Evolutionary conservation across 2,113 vertebrate genomes (phyloP), one percentile per base, ranked within the genome.

Genomic region (Geothlypis trichas): DNA sequence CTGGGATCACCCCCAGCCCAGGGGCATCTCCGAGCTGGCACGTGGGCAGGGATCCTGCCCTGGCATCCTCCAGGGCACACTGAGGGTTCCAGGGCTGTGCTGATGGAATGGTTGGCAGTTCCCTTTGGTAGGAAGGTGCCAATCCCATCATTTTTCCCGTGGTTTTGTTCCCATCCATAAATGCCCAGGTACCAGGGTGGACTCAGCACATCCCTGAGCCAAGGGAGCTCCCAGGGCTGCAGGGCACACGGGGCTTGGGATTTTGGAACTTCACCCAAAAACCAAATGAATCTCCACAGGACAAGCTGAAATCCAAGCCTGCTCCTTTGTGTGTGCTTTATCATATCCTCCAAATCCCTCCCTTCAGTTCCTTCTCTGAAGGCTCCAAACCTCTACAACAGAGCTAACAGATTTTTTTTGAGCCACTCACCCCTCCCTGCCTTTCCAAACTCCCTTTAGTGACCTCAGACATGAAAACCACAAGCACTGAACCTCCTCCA

Each of bases 381-480:
- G 30, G 26, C 31, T 74, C 33, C 33, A 52, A 4, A 28, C 24
- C 30, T 33, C 37, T 15, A 3, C 46, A 74, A 8, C 0, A 0
- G 52, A 54, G 35, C 9, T 30, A 57, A 59, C 13, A 9, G 30
- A 68, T 44, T 81, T 52, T 41, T 41, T 49, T 49, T 62, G 37
- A 91, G 57, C 28, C 39, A 26, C 63, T 67, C 55, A 24, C 21
- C 27, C 15, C 8, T 14, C 37, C 3, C 15, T 19, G 22, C 23
- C 52, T 91, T 85, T 81, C 61, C n/a, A 61, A 82, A 62, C 10
- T 2, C 5, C 61, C 31, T 69, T 58, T 26, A 13, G 33, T 18
- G 76, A 72, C 63, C 19, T 4, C 4, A 57, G 58, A 31, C 17
- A 26, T 5, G 20, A 67, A 78, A 93, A 74, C 42, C 69, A 52